phyloP scores from a whole-genome alignment of 2,797 vertebrate species.

The Danio choprae region DNA sequence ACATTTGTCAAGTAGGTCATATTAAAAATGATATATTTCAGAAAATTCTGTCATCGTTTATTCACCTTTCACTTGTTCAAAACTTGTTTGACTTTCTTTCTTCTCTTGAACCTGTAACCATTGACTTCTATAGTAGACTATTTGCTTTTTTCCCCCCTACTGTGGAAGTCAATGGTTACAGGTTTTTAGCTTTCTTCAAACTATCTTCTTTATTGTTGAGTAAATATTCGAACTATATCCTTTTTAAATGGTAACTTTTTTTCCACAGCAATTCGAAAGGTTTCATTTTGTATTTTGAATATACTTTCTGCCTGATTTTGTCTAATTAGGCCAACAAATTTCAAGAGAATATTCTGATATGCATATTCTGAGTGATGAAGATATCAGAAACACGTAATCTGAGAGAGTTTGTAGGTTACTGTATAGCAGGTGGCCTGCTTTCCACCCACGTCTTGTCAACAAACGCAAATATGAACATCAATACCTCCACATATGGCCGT shows the following conservation, averaged over 20 bases:
- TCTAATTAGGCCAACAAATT: neutral
- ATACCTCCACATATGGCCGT: neutral
- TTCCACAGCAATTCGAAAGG: neutral
- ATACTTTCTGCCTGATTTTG: neutral
- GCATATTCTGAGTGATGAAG: neutral
- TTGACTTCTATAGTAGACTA: no score
- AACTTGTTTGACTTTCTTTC: no score
- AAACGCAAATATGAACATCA: slow-evolving; percentile 1
- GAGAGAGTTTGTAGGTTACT: neutral
- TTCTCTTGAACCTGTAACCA: no score
- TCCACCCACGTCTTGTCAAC: neutral
- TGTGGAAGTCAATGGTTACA: no score
- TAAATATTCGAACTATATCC: no score
- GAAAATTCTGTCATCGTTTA: no score
- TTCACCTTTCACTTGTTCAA: no score
- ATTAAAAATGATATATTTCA: no score
- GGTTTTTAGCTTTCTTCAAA: no score
- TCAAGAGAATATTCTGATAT: neutral
- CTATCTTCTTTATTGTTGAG: no score
- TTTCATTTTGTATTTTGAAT: neutral
- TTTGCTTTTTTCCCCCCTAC: no score
- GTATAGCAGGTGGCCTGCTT: slow-evolving; percentile 4
- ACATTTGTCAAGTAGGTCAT: no score
- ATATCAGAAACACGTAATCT: neutral
- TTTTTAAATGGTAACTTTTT: neutral